phyloP scores from a whole-genome alignment of 2,797 vertebrate genomes.

The Amniataba percoides region DNA sequence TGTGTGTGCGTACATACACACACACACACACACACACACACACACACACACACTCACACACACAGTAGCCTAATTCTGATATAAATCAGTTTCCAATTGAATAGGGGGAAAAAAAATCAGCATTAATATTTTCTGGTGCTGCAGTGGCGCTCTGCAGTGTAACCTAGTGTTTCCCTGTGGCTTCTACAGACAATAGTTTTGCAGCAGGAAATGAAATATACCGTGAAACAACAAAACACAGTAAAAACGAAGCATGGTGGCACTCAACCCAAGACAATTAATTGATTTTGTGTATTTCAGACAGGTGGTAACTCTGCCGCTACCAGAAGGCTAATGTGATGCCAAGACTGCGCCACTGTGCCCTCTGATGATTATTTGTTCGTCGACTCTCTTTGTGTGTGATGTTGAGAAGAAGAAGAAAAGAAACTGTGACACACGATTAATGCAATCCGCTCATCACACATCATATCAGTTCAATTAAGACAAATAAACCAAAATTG shows the following conservation, averaged over 20 bases:
- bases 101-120: conserved; percentile 37
- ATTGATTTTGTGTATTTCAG: conserved; percentile 33
- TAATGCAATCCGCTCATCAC: conserved; percentile 8
- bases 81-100: conserved; percentile 77
- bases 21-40: conserved; percentile 35
- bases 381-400: conserved; percentile 25
- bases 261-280: background rate
- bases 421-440: conserved; percentile 20
- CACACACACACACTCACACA: conserved; percentile 35
- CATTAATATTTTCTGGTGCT: conserved; percentile 63
- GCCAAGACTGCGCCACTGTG: conserved; percentile 13
- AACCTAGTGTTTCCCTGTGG: conserved; percentile 35
- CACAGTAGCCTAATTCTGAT: conserved; percentile 69
- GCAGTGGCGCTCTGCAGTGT: conserved; percentile 37
- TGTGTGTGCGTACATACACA: conserved; percentile 44
- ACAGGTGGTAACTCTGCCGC: conserved; percentile 11
- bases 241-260: conserved; percentile 5
- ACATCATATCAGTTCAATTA: background rate
- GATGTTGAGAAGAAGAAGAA: conserved; percentile 9
- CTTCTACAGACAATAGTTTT: conserved; percentile 24
- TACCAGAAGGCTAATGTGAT: conserved; percentile 20
- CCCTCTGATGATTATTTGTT: conserved; percentile 49
- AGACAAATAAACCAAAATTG: background rate
- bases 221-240: conserved; percentile 31
- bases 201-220: conserved; percentile 32